Conservation (phyloP, 2,888 invertebrate species). For the Teinopalpus imperialis region DNA sequence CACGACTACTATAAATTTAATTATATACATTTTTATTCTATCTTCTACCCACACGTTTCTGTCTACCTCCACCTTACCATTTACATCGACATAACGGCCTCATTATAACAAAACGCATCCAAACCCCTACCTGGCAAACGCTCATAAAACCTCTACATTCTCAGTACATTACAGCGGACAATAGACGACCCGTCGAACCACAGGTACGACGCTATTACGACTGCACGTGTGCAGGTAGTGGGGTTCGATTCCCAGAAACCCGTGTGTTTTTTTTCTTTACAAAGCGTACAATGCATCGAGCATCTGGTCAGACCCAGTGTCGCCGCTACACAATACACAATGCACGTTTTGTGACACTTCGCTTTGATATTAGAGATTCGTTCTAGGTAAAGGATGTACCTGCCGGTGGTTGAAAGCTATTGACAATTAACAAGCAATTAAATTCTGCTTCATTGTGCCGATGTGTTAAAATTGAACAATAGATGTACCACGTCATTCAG, state of each 20-base stretch:
- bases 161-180: constrained; percentile 3
- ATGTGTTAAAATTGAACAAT: too few species aligned
- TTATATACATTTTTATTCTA: too few species aligned
- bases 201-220: constrained; percentile 25
- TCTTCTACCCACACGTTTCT: too few species aligned
- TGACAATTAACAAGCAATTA: too few species aligned
- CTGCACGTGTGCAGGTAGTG: constrained; percentile 51
- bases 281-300: constrained; percentile 47
- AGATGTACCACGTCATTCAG: too few species aligned
- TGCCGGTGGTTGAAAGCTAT: too few species aligned
- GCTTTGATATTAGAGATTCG: constrained; percentile 19
- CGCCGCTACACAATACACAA: constrained; percentile 63
- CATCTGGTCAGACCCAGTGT: constrained; percentile 73
- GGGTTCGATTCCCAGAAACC: constrained; percentile 53
- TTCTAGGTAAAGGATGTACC: constrained; percentile 17
- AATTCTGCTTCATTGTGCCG: too few species aligned
- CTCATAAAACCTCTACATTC: constrained; percentile 2
- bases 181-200: background rate
- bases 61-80: too few species aligned
- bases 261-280: constrained; percentile 38
- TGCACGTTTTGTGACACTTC: constrained; percentile 32
- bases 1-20: too few species aligned
- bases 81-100: too few species aligned
- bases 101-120: background rate
- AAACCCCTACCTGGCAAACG: too few species aligned